Evolutionary conservation across 2,113 vertebrate genomes (phyloP), one percentile per base, ranked within the genome.

Genomic region (Neolamprologus modestus): DNA sequence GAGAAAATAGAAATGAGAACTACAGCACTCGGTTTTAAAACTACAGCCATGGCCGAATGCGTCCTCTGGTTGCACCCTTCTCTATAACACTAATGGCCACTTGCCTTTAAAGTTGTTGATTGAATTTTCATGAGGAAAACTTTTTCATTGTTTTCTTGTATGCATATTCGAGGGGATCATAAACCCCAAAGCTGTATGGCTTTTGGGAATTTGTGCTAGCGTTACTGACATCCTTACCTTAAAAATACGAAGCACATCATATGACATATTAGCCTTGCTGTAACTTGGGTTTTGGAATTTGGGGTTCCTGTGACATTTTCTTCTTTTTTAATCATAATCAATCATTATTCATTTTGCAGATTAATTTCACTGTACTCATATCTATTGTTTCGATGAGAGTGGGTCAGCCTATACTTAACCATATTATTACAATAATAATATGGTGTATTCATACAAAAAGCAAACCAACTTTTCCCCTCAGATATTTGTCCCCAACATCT

Each of bases 231-330:
- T 50, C 71, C 45, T 78, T 50, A 78, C 2, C 42, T 28, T 28
- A 76, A 19, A 73, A 47, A 50, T 17, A 50, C 0, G 3, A 76
- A 50, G 0, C 24, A 76, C 24, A 76, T 50, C 16, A 76, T 12
- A 76, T 50, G 71, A 50, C 24, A 47, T 28, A 19, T 1, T 19
- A 76, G 0, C 42, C 2, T 0, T 19, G 1, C 3, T 47, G 14
- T 3, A 47, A 76, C 24, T 76, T 45, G 40, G 37, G 21, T 45
- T 73, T 73, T 68, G 63, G 12, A 57, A 66, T 24, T 40, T 21
- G 35, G 21, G 2, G 2, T 73, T 26, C 21, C 66, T 26, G 37
- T 45, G 7, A 73, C 12, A 4, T 73, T 45, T 73, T 71, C 19
- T 21, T 40, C 4, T 21, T 21, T 71, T 71, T 45, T 71, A 0